Evolutionary conservation across 2,888 invertebrate genomes (phyloP), one percentile per base, ranked within the genome.

Genomic region (Pollenia labialis): DNA sequence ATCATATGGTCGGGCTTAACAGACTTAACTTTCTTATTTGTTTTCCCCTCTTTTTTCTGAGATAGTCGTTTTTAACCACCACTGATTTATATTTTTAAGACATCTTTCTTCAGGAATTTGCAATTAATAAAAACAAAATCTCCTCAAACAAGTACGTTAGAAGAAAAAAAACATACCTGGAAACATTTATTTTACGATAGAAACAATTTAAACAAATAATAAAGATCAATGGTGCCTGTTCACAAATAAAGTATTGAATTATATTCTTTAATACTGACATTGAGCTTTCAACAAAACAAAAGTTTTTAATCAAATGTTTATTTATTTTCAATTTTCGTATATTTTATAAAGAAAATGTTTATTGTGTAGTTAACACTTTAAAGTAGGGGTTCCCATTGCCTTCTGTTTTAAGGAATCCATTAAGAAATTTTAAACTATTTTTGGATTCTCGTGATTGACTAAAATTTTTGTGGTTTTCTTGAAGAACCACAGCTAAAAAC

Each of bases 271-370:
- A 32, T 44, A 18, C 12, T 66, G 9, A 50, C 40, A 68, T 44
- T 42, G 2, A 40, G 16, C 12, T 8, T 66, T 50, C 18, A 60
- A 44, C 16, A 32, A 4, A n/a, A 54, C 14, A 46, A 60, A 66
- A 60, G 14, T 58, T 66, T 54, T n/a, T 56, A 66, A 75, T 44
- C 44, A 68, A 75, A 42, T 74, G 50, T 81, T 74, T 81, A 60
- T 75, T 81, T 60, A 16, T 40, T 75, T 46, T 54, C n/a, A 18
- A 69, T 81, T 60, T 42, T 23, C 58, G 32, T 6, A 32, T 32
- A 32, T 42, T 44, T 10, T 16, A 42, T 16, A 0, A 40, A 0
- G 52, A 2, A 75, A 46, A n/a, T 40, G 23, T 12, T 54, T 18
- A 64, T 66, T 66, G 76, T 81, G 52, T 16, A 52, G 76, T 32